Percentiles rank a stretch among this genome's conserved stretches.
These are phyloP conservation scores for Cheilosia variabilis DNA, from an alignment of 2,888 invertebrate genomes.

Conservation along the genomic window DNA sequence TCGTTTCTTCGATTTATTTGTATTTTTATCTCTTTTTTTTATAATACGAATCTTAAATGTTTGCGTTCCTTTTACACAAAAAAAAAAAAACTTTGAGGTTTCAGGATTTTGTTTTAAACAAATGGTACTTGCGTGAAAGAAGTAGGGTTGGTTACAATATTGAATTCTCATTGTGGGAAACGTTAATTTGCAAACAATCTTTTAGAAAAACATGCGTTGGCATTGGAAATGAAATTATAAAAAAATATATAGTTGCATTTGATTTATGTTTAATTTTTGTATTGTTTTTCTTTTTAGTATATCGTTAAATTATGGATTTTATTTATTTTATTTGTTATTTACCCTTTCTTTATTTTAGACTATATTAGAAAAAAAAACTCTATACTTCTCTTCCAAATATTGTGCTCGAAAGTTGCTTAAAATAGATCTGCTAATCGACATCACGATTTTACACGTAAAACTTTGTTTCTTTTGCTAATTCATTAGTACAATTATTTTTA, in stretches of 20 bases:
- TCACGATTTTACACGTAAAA: conserved; percentile 44
- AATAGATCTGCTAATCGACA: conserved; percentile 67
- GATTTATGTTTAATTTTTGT: conserved; percentile 42
- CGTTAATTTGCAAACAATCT: conserved; percentile 2
- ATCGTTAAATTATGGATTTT: conserved; percentile 29
- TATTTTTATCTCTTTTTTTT: conserved; percentile 14
- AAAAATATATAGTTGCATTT: conserved; percentile 37
- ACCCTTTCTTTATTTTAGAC: conserved; percentile 23
- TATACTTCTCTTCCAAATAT: conserved; percentile 52
- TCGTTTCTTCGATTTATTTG: conserved; percentile 28
- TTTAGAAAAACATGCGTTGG: conserved; percentile 14
- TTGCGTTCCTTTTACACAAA: conserved; percentile 20
- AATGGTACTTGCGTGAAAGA: conserved; percentile 57
- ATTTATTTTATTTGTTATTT: conserved; percentile 39
- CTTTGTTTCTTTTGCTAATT: conserved; percentile 15
- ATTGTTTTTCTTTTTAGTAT: conserved; percentile 50
- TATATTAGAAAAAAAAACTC: conserved; percentile 26
- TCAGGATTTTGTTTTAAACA: conserved; percentile 21
- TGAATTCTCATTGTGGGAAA: conserved; percentile 9
- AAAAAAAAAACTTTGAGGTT: not conserved
- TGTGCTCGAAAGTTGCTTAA: conserved; percentile 75
- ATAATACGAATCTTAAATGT: conserved; percentile 47
- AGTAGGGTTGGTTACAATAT: conserved; percentile 4
- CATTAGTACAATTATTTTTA: conserved; percentile 1
- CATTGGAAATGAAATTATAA: conserved; percentile 51